Base-by-base conservation (phyloP, 2,113 vertebrate species). In the Mormoops blainvillei region DNA sequence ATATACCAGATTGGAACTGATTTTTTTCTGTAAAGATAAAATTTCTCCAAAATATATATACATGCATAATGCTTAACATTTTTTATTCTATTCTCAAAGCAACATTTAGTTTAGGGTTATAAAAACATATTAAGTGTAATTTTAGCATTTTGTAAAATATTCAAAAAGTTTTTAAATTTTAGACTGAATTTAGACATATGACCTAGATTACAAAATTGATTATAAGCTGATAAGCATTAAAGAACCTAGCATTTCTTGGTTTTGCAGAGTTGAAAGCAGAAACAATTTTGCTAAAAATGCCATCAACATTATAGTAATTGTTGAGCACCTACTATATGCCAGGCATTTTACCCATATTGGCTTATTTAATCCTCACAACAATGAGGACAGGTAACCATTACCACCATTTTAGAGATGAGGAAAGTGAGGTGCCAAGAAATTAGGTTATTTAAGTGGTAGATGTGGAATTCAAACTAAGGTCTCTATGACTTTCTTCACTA, bases 1-100 rank as follows among this genome's bases (percentile, higher is more conserved):
- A 67, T 50, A 58, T 14, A 68, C 52, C 45, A 86, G 67, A 71
- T 76, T 58, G 20, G 41, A 78, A 93, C 48, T 38, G 67, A 82
- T 92, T 89, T 76, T 83, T 67, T 81, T 24, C 63, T 92, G 28
- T 94, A 89, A 93, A 91, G 45, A 78, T 81, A 92, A 94, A 81
- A 73, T 61, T 68, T 90, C 61, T 94, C 76, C 38, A 87, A 87
- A 70, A 96, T 68, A 10, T 80, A 43, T 10, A 54, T 26, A 50
- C 38, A 73, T 54, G 16, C 26, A 68, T 74, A 45, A 78, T 84
- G 58, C 52, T 92, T 89, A 94, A 63, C 76, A 54, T 33, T 83
- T 94, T 78, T 48, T 61, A 18, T 73, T 73, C 28, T 91, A 38
- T 43, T 80, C n/a, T 84, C 15, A 87, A 65, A 92, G 19, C 56